Conservation (phyloP, 2,113 vertebrate genomes). For the Carassius gibelio region DNA sequence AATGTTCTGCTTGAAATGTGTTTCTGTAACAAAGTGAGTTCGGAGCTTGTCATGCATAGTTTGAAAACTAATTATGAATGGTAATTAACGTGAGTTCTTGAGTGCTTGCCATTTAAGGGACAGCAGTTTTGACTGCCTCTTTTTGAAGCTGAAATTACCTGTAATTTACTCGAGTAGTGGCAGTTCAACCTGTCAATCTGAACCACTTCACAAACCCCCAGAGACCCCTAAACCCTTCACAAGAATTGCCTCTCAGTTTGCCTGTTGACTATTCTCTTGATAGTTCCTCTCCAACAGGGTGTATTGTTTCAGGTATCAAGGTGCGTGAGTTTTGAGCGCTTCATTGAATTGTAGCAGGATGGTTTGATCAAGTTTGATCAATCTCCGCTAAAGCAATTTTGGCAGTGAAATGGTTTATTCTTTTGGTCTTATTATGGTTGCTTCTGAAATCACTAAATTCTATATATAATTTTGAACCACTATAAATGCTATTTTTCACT, state of each 20-base stretch:
- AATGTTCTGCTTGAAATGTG: background rate
- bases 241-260: background rate
- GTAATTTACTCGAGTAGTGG: background rate
- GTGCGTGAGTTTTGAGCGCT: background rate
- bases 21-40: background rate
- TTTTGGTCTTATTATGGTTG: background rate
- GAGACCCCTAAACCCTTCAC: constrained; percentile 13
- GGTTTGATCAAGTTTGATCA: background rate
- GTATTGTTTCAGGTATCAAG: constrained; percentile 22
- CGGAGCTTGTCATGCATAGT: background rate
- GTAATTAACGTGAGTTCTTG: background rate
- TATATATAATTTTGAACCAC: background rate
- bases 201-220: constrained; percentile 7
- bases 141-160: constrained; percentile 1
- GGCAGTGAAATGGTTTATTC: background rate
- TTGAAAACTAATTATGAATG: background rate
- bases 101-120: background rate
- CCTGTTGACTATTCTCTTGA: background rate
- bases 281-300: constrained; percentile 10
- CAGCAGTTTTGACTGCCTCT: background rate
- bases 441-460: constrained; percentile 17
- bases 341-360: background rate
- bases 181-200: constrained; percentile 1
- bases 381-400: background rate
- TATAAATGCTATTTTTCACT: constrained; percentile 37